Base-by-base conservation (phyloP, 2,113 vertebrate species). In the Otis tarda region DNA sequence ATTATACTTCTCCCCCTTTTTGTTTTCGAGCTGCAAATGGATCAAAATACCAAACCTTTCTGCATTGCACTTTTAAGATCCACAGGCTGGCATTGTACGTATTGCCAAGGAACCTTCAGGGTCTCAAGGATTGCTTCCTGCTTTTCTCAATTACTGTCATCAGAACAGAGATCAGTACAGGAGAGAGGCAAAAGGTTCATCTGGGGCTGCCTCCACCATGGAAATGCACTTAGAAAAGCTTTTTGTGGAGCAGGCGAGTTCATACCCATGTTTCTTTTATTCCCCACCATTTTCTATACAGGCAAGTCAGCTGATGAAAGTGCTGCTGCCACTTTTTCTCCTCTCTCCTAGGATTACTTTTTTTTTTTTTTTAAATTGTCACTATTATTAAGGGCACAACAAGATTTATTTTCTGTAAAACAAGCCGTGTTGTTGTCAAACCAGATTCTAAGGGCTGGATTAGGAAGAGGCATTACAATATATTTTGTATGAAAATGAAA, bases 401-500 rank as follows among this genome's bases (percentile, higher is more conserved):
- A 31, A 87, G 89, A 79, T 94, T 87, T 90, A 35, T 83, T 69
- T 89, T 45, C 65, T 68, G 65, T 89, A 87, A 94, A 95, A 82
- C 60, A 82, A 87, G 77, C 24, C 35, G 5, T 18, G 35, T 45
- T 84, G 23, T 61, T 84, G 87, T 76, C 77, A 75, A 84, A 70
- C 55, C 45, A 91, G 86, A 90, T 85, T 13, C 5, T 76, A 85
- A 89, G 61, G 30, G 35, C 41, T 85, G 70, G 77, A 56, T 90
- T 87, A 61, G 89, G 53, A 94, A 89, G 53, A 47, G 21, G 37
- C 73, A 57, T 84, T 87, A 87, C 69, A 87, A 87, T 57, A 27
- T 6, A 69, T 89, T 96, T 84, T 69, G 74, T 59, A 84, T 76
- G 91, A 89, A 94, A 95, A 93, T 78, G 49, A 82, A 93, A n/a